phyloP scores from a whole-genome alignment of 2,113 vertebrate genomes.

The Jaculus jaculus region DNA sequence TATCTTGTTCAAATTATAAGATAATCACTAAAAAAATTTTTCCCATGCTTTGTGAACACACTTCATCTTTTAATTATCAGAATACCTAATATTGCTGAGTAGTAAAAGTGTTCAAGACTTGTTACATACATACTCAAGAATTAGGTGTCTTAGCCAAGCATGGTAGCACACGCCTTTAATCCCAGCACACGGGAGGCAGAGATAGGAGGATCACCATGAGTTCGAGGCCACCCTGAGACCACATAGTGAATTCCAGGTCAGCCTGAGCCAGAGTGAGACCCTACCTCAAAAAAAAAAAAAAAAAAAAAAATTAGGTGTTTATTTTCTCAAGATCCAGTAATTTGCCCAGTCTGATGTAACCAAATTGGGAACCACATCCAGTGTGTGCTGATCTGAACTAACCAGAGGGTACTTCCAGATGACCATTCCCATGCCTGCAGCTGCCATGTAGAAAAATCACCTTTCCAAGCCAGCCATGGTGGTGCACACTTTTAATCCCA shows the following conservation, averaged over 20 bases:
- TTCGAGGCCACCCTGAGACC: too few relatives aligned
- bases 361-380: background rate
- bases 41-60: background rate
- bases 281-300: too few relatives aligned
- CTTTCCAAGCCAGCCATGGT: background rate
- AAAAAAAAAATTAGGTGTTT: too few relatives aligned
- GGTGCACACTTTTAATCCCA: too few relatives aligned
- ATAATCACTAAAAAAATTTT: slow-evolving; percentile 26
- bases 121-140: background rate
- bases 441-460: background rate
- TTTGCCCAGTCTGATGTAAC: background rate
- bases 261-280: too few relatives aligned
- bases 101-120: background rate
- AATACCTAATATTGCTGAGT: background rate
- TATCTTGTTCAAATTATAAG: background rate
- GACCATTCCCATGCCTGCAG: background rate
- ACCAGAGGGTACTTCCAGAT: background rate
- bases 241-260: too few relatives aligned
- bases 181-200: too few relatives aligned
- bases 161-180: too few relatives aligned
- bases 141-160: too few relatives aligned
- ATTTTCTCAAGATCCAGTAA: background rate
- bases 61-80: background rate
- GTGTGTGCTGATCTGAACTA: background rate
- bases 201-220: too few relatives aligned